Percentiles rank a stretch among this genome's conserved stretches.
phyloP scores from a whole-genome alignment of 1,140 invertebrate genomes.

The Onthophagus taurus region DNA sequence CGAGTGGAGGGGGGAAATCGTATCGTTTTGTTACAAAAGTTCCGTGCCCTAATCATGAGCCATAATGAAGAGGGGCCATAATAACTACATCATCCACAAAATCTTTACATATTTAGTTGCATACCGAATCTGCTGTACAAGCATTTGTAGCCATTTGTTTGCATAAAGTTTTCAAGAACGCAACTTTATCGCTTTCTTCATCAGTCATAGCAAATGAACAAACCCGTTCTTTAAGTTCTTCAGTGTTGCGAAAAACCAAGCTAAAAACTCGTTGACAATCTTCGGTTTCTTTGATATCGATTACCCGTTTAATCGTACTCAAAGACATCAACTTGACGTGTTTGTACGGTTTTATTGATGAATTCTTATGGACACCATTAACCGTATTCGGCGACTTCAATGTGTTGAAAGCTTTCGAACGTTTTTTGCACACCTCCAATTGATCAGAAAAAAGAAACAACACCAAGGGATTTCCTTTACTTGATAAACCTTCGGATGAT shows the following conservation, averaged over 20 bases:
- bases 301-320: conserved; percentile 78
- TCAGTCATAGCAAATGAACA: conserved; percentile 79
- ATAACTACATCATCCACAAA: no score
- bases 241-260: conserved; percentile 69
- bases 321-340: conserved; percentile 83
- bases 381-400: conserved; percentile 55
- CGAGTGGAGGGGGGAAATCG: no score
- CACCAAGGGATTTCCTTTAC: conserved; percentile 77
- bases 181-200: conserved; percentile 68
- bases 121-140: conserved; percentile 72
- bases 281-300: conserved; percentile 82
- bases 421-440: conserved; percentile 84
- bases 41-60: no score
- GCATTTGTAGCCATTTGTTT: conserved; percentile 81
- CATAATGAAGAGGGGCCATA: no score
- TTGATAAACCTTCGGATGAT: conserved; percentile 61
- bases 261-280: conserved; percentile 86
- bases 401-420: conserved; percentile 65
- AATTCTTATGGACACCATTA: conserved; percentile 34
- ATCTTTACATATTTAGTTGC: no score
- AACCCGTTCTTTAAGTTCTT: conserved; percentile 78
- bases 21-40: no score
- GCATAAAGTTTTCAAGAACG: conserved; percentile 72
- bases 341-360: conserved; percentile 66
- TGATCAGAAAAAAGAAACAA: conserved; percentile 91